Evolutionary conservation across 2,113 vertebrate genomes (phyloP).

Genomic region (Ceyx melanurus): DNA sequence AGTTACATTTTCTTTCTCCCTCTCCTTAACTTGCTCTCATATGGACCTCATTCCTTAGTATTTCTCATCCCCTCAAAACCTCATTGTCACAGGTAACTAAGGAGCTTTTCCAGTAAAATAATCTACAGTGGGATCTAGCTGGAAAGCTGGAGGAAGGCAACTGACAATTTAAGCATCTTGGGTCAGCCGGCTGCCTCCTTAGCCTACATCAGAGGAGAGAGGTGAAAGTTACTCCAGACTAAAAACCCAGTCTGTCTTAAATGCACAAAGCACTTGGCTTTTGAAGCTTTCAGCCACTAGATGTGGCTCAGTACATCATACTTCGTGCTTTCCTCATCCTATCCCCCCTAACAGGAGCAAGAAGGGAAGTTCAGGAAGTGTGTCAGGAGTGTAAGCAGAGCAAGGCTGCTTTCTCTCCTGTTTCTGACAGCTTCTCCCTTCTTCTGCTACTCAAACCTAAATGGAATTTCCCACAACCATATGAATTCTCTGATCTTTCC

Average conservation of each 20-base stretch:
- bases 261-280: background rate
- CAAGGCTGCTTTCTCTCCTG: background rate
- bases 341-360: fast-evolving
- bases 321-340: background rate
- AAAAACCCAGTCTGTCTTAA: background rate
- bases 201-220: background rate
- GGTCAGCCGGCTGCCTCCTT: background rate
- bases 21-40: background rate
- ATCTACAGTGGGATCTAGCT: background rate
- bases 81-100: background rate
- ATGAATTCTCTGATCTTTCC: background rate
- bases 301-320: background rate
- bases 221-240: background rate
- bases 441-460: background rate
- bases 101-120: background rate
- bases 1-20: background rate
- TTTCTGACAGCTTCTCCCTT: background rate
- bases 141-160: background rate
- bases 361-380: background rate
- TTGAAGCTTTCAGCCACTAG: background rate
- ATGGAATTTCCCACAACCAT: background rate
- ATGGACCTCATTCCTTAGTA: background rate
- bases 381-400: background rate
- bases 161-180: background rate
- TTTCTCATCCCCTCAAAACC: background rate